Base-by-base conservation (phyloP, 1,140 invertebrate genomes). In the Acyrthosiphon pisum region DNA sequence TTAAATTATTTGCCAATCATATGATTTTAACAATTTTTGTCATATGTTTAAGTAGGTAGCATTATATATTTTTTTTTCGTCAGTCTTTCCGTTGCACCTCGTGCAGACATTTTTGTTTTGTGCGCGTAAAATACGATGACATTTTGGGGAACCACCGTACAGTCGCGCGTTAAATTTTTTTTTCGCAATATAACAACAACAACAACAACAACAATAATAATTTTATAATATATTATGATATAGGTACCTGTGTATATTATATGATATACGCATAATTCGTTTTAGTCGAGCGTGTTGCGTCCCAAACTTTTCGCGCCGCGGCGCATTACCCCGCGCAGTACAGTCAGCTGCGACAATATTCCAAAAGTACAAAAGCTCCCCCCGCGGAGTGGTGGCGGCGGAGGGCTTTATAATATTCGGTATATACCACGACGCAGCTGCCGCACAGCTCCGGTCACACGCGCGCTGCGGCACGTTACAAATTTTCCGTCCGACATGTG, bases 261-360 rank as follows among this genome's bases (percentile, higher is more conserved):
- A 84, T 44, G 37, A 41, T 41, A 41, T 41, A 68, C 6, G 11
- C 44, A 44, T 46, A 6, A 30, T 86, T 86, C 44, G 84, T 86
- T 86, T 86, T 30, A 86, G 84, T 86, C 26, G 41, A 18, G 83
- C 41, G 14, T 46, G 23, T 44, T 30, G 84, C 23, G 84, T 30
- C 41, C 23, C 11, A 84, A 84, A 84, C 84, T 86, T 88, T 48
- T 44, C 30, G 9, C n/a, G 26, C 44, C n/a, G 3, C 44, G 44
- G 46, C 44, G 84, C 30, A 46, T 46, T n/a, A 46, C 44, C 44
- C 48, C 48, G 14, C 48, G 14, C 8, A 89, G 87, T 3, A n/a
- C n/a, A 89, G 88, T 89, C 88, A 56, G 88, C 88, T 56, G 88
- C 35, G 88, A 89, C 88, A 89, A 89, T 56, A 89, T 89, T 89